phyloP scores from a whole-genome alignment of 2,113 vertebrate species.

The Cyanoderma ruficeps region DNA sequence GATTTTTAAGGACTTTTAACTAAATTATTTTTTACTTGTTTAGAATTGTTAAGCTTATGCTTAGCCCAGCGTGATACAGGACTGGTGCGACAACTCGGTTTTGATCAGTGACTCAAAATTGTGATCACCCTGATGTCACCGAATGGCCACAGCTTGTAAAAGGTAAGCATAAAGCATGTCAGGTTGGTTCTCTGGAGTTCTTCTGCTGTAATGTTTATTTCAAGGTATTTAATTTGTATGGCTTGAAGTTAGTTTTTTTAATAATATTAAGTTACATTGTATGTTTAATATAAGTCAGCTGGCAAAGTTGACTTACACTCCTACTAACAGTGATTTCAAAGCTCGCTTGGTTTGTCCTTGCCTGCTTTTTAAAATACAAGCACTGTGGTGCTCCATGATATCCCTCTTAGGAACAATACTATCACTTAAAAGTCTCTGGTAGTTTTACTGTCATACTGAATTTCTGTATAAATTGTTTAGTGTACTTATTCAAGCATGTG shows the following conservation, averaged over 20 bases:
- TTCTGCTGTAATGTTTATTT: not conserved
- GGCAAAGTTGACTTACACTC: not conserved
- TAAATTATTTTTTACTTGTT: conserved; percentile 72
- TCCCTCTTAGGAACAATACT: not conserved
- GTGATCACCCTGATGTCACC: conserved; percentile 84
- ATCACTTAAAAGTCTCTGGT: not conserved
- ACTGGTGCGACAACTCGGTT: conserved; percentile 73
- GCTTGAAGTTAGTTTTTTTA: not conserved
- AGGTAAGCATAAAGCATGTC: conserved; percentile 69
- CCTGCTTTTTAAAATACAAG: not conserved
- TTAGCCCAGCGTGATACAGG: conserved; percentile 73
- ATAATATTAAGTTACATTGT: not conserved
- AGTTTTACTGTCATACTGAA: not conserved
- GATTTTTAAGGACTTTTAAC: conserved; percentile 62
- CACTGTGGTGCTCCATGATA: not conserved
- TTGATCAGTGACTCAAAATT: conserved; percentile 80
- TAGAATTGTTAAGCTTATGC: conserved; percentile 77
- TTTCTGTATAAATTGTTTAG: not conserved
- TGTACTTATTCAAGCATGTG: not conserved
- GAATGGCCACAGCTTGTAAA: conserved; percentile 87
- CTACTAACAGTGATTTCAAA: not conserved
- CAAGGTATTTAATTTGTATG: not conserved
- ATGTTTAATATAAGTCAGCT: conserved; percentile 25
- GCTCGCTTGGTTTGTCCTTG: not conserved
- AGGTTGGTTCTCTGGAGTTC: not conserved